Evolutionary conservation across 2,797 vertebrate species (phyloP), one percentile per base, ranked within the genome.

Genomic region (Fistularia commersonii): DNA sequence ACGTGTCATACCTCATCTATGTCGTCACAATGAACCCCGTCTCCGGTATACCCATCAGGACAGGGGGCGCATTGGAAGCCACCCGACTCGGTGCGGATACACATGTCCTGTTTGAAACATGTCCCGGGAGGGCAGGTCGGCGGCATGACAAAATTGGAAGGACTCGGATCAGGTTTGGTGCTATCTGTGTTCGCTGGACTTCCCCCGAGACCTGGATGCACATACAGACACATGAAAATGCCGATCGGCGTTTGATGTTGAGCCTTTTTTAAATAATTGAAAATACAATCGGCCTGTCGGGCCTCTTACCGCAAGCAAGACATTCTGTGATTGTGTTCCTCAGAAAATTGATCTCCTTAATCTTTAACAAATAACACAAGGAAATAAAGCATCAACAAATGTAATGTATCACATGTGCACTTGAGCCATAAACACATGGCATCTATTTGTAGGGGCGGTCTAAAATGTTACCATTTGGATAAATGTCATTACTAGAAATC

Each of bases 291-390:
- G 40, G n/a, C 40, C 2, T 23, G 23, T 23, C 32, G 8, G 31
- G 13, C 46, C 47, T 45, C 91, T 93, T 82, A 98, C 96, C 94
- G 64, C 97, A 99, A 34, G 88, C 89, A 64, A 98, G 91, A 79
- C 97, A 99, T 62, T 98, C 94, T 3, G 93, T 70, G 54, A 99
- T 91, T 48, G 93, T 96, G 70, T 96, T 96, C 81, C 90, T 93
- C 77, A 99, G 86, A 77, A 94, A 94, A 43, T 86, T 85, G 44
- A 93, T 99, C 88, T 99, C 96, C 64, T 96, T 98, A 63, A 96
- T 94, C 97, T 99, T 13, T 46, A 69, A 9, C 57, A 53, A 35
- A 56, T 6, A 66, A 36, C 48, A n/a, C 31, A 15, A 5, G 11
- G 6, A 48, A 48, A 47, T 4, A 23, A 23, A 23, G 23, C 23